Percentiles rank a stretch among this genome's conserved stretches.
These are phyloP conservation scores for Falco cherrug DNA, from an alignment of 2,797 vertebrate species.

Conservation along the genomic window DNA sequence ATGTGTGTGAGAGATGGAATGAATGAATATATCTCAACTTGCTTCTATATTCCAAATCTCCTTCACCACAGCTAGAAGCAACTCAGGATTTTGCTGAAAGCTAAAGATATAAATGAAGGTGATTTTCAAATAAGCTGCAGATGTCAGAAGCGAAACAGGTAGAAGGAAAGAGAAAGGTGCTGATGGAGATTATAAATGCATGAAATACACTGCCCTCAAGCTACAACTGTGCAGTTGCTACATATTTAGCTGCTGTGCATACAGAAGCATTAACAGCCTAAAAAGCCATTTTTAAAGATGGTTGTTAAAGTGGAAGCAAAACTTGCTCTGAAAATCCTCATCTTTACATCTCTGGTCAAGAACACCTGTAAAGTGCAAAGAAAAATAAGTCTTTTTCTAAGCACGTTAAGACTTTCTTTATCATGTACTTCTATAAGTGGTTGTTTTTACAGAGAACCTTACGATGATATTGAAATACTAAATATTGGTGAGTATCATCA, in stretches of 20 bases:
- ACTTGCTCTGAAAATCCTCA: neutral
- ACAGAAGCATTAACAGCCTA: neutral
- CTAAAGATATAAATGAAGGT: neutral
- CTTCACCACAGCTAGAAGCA: neutral
- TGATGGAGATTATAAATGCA: neutral
- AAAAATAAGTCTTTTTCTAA: neutral
- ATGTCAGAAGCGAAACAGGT: neutral
- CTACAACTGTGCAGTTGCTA: neutral
- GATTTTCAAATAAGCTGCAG: neutral
- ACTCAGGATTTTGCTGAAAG: neutral
- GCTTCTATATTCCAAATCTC: neutral
- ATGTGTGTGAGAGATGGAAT: neutral
- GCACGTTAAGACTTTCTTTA: neutral
- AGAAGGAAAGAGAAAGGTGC: neutral
- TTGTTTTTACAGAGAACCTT: neutral
- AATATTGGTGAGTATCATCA: neutral
- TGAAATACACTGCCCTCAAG: neutral
- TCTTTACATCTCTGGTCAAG: neutral
- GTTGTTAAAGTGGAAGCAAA: neutral
- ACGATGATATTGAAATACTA: neutral
- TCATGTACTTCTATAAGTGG: neutral
- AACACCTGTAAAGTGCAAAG: neutral
- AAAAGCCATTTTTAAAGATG: neutral
- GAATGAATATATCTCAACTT: neutral
- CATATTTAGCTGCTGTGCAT: neutral